Evolutionary conservation across 2,888 invertebrate species (phyloP).

Genomic region (Anorthoa munda): DNA sequence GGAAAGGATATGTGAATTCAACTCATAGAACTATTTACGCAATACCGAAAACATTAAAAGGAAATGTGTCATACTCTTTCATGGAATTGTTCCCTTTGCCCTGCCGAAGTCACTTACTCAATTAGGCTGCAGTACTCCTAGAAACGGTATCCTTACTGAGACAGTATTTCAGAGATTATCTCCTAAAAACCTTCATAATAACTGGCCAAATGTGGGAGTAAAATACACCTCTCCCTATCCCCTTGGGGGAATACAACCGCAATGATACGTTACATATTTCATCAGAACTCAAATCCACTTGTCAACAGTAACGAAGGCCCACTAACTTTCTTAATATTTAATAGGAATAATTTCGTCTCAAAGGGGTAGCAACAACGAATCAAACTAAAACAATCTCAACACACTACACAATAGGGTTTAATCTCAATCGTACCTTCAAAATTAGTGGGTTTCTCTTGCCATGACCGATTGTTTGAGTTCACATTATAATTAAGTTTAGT

Average conservation of each 20-base stretch:
- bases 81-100: too few species aligned
- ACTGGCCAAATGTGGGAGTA: background rate
- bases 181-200: too few species aligned
- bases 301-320: background rate
- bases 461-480: slow-evolving; percentile 48
- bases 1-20: too few species aligned
- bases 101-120: too few species aligned
- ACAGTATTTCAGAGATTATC: too few species aligned
- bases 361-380: background rate
- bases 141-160: too few species aligned
- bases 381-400: slow-evolving; percentile 15
- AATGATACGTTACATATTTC: background rate
- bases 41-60: too few species aligned
- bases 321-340: slow-evolving; percentile 28
- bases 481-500: slow-evolving; percentile 23
- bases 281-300: slow-evolving; percentile 3
- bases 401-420: slow-evolving; percentile 23
- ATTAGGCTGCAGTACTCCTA: too few species aligned
- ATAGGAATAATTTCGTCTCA: slow-evolving; percentile 7
- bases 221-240: background rate
- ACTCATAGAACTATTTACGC: too few species aligned
- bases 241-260: background rate
- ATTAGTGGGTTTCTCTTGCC: slow-evolving; percentile 39
- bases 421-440: slow-evolving; percentile 18
- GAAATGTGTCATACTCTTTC: too few species aligned